Percentiles rank a stretch among this genome's conserved stretches.
Evolutionary conservation across 2,888 invertebrate genomes (phyloP).

Genomic region (Sylvicola fuscatus): DNA sequence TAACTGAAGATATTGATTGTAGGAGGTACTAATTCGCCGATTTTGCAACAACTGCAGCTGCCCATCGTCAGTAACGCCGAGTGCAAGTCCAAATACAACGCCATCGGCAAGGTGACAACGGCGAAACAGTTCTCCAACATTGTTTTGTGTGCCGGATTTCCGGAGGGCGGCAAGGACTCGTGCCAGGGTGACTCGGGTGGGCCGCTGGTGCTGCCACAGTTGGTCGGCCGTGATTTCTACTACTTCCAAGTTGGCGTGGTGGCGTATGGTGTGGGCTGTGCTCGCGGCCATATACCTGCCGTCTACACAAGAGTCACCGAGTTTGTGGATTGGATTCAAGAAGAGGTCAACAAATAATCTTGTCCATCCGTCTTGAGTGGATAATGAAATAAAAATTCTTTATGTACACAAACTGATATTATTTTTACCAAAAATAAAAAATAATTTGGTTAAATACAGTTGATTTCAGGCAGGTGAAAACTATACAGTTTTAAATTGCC

Average conservation of each 20-base stretch:
- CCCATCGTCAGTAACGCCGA: slow-evolving; percentile 19
- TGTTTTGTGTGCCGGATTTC: slow-evolving; percentile 21
- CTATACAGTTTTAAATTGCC: no score
- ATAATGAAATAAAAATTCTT: no score
- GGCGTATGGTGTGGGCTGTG: slow-evolving; percentile 32
- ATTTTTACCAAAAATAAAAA: no score
- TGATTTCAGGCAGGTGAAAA: no score
- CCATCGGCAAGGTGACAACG: slow-evolving; percentile 14
- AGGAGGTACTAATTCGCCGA: slow-evolving; percentile 17
- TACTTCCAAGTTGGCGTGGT: slow-evolving; percentile 17
- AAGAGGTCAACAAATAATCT: not conserved
- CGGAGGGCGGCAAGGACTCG: slow-evolving; percentile 16
- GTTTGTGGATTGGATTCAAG: slow-evolving; percentile 39
- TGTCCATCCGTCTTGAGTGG: no score
- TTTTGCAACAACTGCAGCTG: slow-evolving; percentile 29
- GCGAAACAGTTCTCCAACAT: slow-evolving; percentile 8
- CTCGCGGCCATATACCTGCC: slow-evolving; percentile 42
- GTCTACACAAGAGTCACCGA: slow-evolving; percentile 39
- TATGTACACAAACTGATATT: no score
- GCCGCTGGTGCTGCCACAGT: slow-evolving; percentile 24
- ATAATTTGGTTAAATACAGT: no score
- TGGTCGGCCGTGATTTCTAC: slow-evolving; percentile 6
- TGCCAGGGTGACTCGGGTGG: slow-evolving; percentile 26
- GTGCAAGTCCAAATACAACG: slow-evolving; percentile 27
- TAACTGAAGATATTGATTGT: no score